phyloP scores from a whole-genome alignment of 1,140 invertebrate genomes.

The Drosophila leontia region DNA sequence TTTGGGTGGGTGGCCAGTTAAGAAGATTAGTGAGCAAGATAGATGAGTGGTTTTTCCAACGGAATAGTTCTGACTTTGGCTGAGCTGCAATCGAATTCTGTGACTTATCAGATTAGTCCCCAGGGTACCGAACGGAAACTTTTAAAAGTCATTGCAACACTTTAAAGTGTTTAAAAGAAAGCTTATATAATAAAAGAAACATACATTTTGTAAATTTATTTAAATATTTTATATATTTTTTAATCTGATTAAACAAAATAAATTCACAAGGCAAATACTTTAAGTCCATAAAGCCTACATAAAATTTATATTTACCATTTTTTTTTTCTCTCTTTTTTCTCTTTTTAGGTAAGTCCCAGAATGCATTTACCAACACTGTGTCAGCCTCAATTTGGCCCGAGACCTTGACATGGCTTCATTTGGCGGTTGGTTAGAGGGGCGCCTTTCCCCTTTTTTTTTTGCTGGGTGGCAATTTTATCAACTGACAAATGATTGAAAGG shows the following conservation, averaged over 20 bases:
- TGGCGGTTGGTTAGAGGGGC: too few species aligned
- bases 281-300: conserved; percentile 5
- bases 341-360: conserved; percentile 37
- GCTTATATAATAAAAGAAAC: neutral
- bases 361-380: conserved; percentile 23
- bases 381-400: conserved; percentile 19
- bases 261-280: conserved; percentile 9
- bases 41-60: conserved; percentile 26
- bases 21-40: conserved; percentile 36
- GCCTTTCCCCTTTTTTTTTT: neutral
- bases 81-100: conserved; percentile 26
- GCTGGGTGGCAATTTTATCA: conserved; percentile 30
- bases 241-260: neutral
- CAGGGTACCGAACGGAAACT: neutral
- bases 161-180: neutral
- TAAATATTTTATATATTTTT: neutral
- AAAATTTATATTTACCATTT: conserved; percentile 15
- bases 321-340: neutral
- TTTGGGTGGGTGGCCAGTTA: conserved; percentile 19
- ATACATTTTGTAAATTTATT: neutral
- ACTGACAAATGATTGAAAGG: conserved; percentile 43
- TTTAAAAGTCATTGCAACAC: conserved; percentile 15
- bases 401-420: conserved; percentile 44
- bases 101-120: conserved; percentile 26
- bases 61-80: conserved; percentile 11